phyloP scores from a whole-genome alignment of 1,140 invertebrate species.

The Papilio aristodemus region DNA sequence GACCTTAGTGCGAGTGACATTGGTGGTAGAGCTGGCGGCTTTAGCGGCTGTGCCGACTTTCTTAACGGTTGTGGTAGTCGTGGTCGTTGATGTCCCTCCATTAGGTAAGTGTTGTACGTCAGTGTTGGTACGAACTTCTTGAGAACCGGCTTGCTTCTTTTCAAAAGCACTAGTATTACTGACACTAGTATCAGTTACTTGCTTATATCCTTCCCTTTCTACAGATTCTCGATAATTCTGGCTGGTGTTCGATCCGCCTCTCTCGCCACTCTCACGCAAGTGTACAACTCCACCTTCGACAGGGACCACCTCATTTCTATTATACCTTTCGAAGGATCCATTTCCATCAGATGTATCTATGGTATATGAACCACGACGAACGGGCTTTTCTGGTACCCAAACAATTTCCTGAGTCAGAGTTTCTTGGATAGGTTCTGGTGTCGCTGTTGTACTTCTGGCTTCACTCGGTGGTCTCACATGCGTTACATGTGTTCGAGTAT shows the following conservation, averaged over 20 bases:
- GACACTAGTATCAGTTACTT: constrained; percentile 58
- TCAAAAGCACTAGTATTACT: constrained; percentile 63
- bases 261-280: constrained; percentile 56
- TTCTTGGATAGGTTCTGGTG: constrained; percentile 67
- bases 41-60: constrained; percentile 66
- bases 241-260: constrained; percentile 53
- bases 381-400: constrained; percentile 66
- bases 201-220: constrained; percentile 58
- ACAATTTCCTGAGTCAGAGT: constrained; percentile 70
- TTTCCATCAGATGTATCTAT: constrained; percentile 64
- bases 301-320: constrained; percentile 63
- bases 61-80: constrained; percentile 67
- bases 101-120: constrained; percentile 66
- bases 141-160: constrained; percentile 55
- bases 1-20: constrained; percentile 62
- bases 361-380: constrained; percentile 69
- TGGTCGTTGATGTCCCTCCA: constrained; percentile 65
- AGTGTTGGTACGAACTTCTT: constrained; percentile 63
- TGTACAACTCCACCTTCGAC: constrained; percentile 61
- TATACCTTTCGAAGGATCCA: constrained; percentile 59
- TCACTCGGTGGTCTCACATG: constrained; percentile 61
- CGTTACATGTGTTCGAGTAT: constrained; percentile 55
- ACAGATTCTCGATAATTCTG: constrained; percentile 55
- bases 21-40: constrained; percentile 59
- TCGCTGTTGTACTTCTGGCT: constrained; percentile 59